Evolutionary conservation across 2,113 vertebrate species (phyloP).

Genomic region (Puntigrus tetrazona): DNA sequence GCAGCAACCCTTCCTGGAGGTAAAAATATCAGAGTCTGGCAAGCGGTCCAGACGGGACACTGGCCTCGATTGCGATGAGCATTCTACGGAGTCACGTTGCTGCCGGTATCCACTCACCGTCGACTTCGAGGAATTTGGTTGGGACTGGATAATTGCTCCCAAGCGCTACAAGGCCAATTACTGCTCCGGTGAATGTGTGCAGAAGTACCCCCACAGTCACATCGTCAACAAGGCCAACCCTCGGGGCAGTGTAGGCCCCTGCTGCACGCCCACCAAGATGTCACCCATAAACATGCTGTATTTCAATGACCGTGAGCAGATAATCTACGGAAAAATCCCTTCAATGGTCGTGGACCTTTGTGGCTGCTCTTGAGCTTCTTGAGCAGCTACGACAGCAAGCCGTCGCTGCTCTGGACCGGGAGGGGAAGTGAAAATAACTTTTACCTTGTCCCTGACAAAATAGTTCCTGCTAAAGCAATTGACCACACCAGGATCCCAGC

Average conservation of each 20-base stretch:
- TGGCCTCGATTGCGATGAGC: constrained; percentile 85
- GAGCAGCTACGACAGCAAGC: background rate
- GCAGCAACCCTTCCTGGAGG: constrained; percentile 88
- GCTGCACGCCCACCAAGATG: constrained; percentile 91
- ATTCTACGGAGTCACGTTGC: constrained; percentile 84
- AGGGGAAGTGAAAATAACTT: constrained; percentile 26
- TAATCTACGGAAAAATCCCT: constrained; percentile 90
- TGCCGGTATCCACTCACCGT: constrained; percentile 88
- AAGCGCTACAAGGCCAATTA: constrained; percentile 92
- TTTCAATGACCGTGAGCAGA: constrained; percentile 89
- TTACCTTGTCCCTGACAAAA: constrained; percentile 1
- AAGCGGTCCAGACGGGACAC: constrained; percentile 84
- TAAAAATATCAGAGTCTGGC: constrained; percentile 83
- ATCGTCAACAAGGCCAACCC: constrained; percentile 88
- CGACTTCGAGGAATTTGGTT: constrained; percentile 89
- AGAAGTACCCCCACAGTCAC: constrained; percentile 88
- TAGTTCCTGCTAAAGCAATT: constrained; percentile 36
- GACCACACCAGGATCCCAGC: constrained; percentile 16
- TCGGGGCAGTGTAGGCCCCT: constrained; percentile 83
- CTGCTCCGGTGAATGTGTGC: constrained; percentile 89
- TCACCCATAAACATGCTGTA: constrained; percentile 91
- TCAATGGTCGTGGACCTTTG: constrained; percentile 92
- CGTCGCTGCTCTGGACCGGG: constrained; percentile 8
- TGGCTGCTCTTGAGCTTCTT: constrained; percentile 79
- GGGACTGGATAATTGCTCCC: constrained; percentile 92